These are phyloP conservation scores for Aspiorhynchus laticeps DNA, from an alignment of 2,113 vertebrate genomes.

Conservation along the genomic window DNA sequence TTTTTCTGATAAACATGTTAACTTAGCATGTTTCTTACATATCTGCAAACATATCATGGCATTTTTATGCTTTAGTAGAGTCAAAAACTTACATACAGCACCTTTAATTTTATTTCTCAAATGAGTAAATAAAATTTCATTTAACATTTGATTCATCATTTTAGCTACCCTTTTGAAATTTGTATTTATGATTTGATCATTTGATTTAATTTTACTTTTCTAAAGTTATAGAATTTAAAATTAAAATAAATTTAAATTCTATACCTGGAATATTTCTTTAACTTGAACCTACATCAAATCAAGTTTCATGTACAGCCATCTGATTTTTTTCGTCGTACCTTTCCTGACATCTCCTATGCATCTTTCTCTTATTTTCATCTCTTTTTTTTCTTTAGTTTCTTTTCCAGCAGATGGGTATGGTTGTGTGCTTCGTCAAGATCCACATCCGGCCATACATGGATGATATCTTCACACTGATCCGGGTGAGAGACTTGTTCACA, in stretches of 20 bases:
- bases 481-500: constrained; percentile 79
- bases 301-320: neutral
- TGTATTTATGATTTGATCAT: neutral
- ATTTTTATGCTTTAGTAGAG: too few relatives aligned
- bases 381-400: constrained; percentile 81
- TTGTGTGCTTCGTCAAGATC: constrained; percentile 97
- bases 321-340: neutral
- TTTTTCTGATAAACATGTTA: too few relatives aligned
- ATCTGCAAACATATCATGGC: too few relatives aligned
- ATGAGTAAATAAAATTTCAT: neutral
- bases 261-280: neutral
- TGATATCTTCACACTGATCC: constrained; percentile 97
- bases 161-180: neutral
- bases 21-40: too few relatives aligned
- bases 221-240: neutral
- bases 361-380: constrained; percentile 20
- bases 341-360: neutral
- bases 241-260: neutral
- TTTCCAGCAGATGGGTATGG: constrained; percentile 97
- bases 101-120: neutral
- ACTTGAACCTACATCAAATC: neutral
- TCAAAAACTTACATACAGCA: too few relatives aligned
- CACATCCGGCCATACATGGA: constrained; percentile 99
- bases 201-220: neutral
- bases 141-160: neutral